A percentile compares a stretch with the other conserved stretches of the same genome.
These are phyloP conservation scores for Plagodis pulveraria DNA, from an alignment of 2,888 invertebrate species.

Conservation along the genomic window DNA sequence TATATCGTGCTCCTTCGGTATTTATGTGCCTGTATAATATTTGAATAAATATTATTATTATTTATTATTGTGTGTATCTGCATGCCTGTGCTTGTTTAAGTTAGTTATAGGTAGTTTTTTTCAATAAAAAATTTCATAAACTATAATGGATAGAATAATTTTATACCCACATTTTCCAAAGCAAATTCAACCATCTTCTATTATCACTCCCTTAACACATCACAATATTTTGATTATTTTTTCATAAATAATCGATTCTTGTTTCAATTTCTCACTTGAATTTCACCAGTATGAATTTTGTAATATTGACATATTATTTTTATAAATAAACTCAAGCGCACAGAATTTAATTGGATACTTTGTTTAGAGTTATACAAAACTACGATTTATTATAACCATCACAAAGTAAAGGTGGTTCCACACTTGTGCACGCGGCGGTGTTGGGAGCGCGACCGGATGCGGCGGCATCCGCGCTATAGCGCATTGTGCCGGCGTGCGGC, in stretches of 20 bases:
- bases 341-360: neutral
- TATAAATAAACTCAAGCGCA: neutral
- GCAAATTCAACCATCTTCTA: slow-evolving; percentile 70
- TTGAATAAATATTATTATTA: no score
- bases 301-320: no score
- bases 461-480: slow-evolving; percentile 33
- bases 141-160: no score
- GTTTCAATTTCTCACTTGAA: neutral
- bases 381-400: slow-evolving; percentile 13
- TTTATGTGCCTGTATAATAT: no score
- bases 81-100: no score
- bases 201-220: neutral
- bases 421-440: slow-evolving; percentile 39
- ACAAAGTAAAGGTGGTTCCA: slow-evolving; percentile 26
- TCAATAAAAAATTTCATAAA: no score
- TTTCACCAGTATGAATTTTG: neutral
- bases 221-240: neutral
- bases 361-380: neutral
- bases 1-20: no score
- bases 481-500: slow-evolving; percentile 44
- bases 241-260: neutral
- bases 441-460: slow-evolving; percentile 40
- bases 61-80: no score
- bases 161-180: slow-evolving; percentile 65
- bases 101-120: no score